Percentiles rank a stretch among this genome's conserved stretches.
These are phyloP conservation scores for Smutsia gigantea DNA, from an alignment of 2,797 vertebrate genomes.

Conservation along the genomic window DNA sequence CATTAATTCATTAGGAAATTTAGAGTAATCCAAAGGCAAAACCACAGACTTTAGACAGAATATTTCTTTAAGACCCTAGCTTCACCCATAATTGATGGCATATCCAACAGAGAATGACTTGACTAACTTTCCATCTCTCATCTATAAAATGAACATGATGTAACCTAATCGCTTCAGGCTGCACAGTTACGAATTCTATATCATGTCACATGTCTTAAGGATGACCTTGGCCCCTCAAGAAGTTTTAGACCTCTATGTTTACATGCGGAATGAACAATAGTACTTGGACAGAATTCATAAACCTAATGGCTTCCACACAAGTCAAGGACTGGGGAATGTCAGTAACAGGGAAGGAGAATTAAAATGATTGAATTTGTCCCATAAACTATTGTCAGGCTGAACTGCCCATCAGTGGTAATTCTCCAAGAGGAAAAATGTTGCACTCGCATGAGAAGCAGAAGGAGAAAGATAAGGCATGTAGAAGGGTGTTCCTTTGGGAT, in stretches of 20 bases:
- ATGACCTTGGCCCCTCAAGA: background rate
- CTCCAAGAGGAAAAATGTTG: conserved; percentile 3
- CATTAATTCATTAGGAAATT: background rate
- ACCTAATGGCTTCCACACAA: background rate
- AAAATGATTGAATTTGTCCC: background rate
- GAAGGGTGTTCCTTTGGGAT: conserved; percentile 42
- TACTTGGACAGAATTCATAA: background rate
- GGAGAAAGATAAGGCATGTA: background rate
- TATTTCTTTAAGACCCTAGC: background rate
- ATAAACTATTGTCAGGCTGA: background rate
- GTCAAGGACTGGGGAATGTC: background rate
- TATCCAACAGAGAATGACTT: background rate
- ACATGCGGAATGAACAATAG: background rate
- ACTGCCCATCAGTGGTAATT: background rate
- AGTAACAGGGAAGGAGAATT: background rate
- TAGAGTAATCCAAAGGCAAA: background rate
- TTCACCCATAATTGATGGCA: background rate
- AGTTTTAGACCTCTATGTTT: background rate
- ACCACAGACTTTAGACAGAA: background rate
- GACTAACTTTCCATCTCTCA: background rate
- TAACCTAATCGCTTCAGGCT: background rate
- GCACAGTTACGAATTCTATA: background rate
- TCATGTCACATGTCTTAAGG: background rate
- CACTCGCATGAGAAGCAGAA: conserved; percentile 36
- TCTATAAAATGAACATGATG: background rate